Percentiles rank a stretch among this genome's conserved stretches.
These are phyloP conservation scores for Allolobophora icterica DNA, from an alignment of 2,888 invertebrate species.

Conservation along the genomic window DNA sequence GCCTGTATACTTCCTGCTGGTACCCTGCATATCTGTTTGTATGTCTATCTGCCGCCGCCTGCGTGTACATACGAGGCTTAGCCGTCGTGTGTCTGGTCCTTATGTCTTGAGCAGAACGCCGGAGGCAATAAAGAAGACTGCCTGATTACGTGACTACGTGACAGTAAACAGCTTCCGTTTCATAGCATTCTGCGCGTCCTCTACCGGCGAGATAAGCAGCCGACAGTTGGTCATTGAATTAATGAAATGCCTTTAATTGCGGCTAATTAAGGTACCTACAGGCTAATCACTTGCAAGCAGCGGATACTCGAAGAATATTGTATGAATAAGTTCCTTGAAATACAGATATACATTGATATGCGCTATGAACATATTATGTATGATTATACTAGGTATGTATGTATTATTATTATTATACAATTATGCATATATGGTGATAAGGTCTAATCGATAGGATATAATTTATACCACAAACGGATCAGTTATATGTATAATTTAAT, in stretches of 20 bases:
- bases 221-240: background rate
- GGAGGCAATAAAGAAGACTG: background rate
- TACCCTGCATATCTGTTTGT: too few species aligned
- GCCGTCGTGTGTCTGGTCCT: background rate
- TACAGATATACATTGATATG: background rate
- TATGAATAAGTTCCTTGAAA: background rate
- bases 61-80: too few species aligned
- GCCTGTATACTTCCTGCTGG: background rate
- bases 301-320: background rate
- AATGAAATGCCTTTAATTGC: background rate
- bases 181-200: background rate
- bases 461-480: background rate
- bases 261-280: background rate
- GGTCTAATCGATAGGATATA: too few species aligned
- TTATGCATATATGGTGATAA: too few species aligned
- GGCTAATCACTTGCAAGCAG: background rate
- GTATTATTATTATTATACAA: too few species aligned
- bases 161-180: constrained; percentile 17
- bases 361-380: background rate
- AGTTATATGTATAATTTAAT: background rate
- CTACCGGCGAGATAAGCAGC: background rate
- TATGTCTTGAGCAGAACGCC: background rate
- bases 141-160: background rate
- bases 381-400: too few species aligned
- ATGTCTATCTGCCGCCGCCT: too few species aligned